Percentiles rank a stretch among this genome's conserved stretches.
These are phyloP conservation scores for Spea multiplicata DNA, from an alignment of 2,113 vertebrate genomes.

Conservation along the genomic window DNA sequence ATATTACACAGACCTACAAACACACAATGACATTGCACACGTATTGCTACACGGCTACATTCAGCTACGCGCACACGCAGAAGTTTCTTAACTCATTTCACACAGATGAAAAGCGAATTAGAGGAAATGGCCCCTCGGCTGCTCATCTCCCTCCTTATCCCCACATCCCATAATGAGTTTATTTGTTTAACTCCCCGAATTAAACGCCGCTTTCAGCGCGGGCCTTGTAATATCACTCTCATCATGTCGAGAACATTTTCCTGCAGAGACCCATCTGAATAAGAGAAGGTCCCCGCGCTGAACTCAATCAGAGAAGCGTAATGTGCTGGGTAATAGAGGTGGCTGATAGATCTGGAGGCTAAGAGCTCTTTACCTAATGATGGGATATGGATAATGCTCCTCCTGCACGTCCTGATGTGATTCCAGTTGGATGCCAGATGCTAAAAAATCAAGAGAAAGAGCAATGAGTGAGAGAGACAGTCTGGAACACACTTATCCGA, in stretches of 20 bases:
- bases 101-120: conserved; percentile 84
- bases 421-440: conserved; percentile 99
- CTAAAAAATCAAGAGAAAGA: conserved; percentile 88
- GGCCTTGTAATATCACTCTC: conserved; percentile 89
- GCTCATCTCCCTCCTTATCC: conserved; percentile 69
- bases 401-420: conserved; percentile 94
- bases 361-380: conserved; percentile 95
- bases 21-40: conserved; percentile 8
- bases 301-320: conserved; percentile 89
- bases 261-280: conserved; percentile 97
- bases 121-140: conserved; percentile 88
- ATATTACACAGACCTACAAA: no score
- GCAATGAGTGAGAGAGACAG: conserved; percentile 82
- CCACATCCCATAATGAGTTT: conserved; percentile 83
- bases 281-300: conserved; percentile 91
- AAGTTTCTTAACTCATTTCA: conserved; percentile 86
- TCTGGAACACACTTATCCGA: conserved; percentile 53
- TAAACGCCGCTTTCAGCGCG: conserved; percentile 88
- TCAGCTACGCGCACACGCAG: no score
- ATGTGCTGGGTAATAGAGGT: conserved; percentile 89
- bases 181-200: conserved; percentile 99
- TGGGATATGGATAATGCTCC: conserved; percentile 97
- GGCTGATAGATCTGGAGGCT: conserved; percentile 89
- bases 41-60: neutral
- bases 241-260: conserved; percentile 95